A percentile compares a stretch with the other conserved stretches of the same genome.
phyloP scores from a whole-genome alignment of 2,113 vertebrate genomes.

The Coracopsis vasa region DNA sequence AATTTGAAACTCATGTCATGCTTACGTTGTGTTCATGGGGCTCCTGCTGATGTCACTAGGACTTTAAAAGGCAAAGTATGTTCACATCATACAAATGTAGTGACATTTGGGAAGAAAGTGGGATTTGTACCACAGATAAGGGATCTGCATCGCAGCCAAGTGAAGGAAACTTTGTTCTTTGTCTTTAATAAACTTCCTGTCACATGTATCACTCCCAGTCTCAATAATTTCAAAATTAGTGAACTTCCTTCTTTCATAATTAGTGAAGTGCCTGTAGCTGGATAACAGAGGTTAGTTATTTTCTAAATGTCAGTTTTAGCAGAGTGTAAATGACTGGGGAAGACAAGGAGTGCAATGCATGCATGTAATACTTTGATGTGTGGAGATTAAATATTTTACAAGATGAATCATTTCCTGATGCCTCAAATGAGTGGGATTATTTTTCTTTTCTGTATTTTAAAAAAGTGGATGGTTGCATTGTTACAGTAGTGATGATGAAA shows the following conservation, averaged over 20 bases:
- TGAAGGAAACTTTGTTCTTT: constrained; percentile 50
- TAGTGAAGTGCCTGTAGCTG: constrained; percentile 30
- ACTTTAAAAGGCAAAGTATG: neutral
- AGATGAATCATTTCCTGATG: constrained; percentile 34
- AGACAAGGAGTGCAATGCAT: neutral
- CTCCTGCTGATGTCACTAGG: constrained; percentile 7
- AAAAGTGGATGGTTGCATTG: neutral
- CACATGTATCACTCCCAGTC: neutral
- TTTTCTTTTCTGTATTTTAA: neutral
- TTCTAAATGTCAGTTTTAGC: constrained; percentile 45
- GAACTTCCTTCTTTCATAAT: constrained; percentile 54
- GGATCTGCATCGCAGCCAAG: neutral
- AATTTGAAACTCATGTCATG: neutral
- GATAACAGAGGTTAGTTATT: constrained; percentile 38
- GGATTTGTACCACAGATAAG: neutral
- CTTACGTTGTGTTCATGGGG: neutral
- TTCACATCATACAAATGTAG: neutral
- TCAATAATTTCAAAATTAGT: constrained; percentile 13
- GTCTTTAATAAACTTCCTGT: constrained; percentile 46
- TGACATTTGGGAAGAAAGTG: neutral
- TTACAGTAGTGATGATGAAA: neutral
- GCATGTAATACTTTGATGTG: constrained; percentile 40
- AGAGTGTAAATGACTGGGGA: neutral
- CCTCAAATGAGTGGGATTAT: neutral
- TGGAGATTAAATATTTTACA: constrained; percentile 40